A percentile compares a stretch with the other conserved stretches of the same genome.
phyloP scores from a whole-genome alignment of 2,113 vertebrate species.

The Melanotaenia duboulayi region DNA sequence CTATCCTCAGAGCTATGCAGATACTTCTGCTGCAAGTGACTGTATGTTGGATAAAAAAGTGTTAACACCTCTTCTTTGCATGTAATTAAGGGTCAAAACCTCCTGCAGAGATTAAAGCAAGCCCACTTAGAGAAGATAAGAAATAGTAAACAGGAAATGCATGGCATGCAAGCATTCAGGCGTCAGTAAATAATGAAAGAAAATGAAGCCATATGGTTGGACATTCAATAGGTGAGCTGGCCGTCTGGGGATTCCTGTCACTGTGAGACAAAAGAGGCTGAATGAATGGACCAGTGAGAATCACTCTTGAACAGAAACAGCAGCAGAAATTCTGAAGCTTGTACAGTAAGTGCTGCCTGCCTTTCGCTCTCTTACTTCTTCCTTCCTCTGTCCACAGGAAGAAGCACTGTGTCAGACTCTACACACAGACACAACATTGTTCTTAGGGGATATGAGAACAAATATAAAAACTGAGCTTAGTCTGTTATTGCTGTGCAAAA shows the following conservation, averaged over 20 bases:
- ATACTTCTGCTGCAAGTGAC: background rate
- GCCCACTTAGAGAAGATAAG: background rate
- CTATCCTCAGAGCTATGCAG: background rate
- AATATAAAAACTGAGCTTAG: slow-evolving; percentile 29
- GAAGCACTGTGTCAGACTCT: slow-evolving; percentile 60
- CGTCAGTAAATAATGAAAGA: slow-evolving; percentile 57
- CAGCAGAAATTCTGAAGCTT: background rate
- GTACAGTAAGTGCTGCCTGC: background rate
- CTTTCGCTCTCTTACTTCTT: slow-evolving; percentile 31
- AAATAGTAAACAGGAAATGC: slow-evolving; percentile 22
- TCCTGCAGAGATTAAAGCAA: slow-evolving; percentile 12
- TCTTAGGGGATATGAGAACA: slow-evolving; percentile 28
- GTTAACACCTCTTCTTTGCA: background rate
- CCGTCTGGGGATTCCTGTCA: slow-evolving; percentile 34
- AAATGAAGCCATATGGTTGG: slow-evolving; percentile 27
- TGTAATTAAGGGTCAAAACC: background rate
- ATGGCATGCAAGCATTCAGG: slow-evolving; percentile 14
- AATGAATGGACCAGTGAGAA: background rate
- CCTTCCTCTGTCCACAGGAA: slow-evolving; percentile 52
- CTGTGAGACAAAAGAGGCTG: slow-evolving; percentile 29
- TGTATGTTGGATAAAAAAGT: background rate
- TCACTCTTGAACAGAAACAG: slow-evolving; percentile 25
- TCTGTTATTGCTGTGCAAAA: slow-evolving; percentile 7
- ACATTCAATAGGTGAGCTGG: slow-evolving; percentile 3
- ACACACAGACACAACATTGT: slow-evolving; percentile 40